A percentile compares a stretch with the other conserved stretches of the same genome.
Evolutionary conservation across 2,888 invertebrate species (phyloP).

Genomic region (Argynnis bischoffii): DNA sequence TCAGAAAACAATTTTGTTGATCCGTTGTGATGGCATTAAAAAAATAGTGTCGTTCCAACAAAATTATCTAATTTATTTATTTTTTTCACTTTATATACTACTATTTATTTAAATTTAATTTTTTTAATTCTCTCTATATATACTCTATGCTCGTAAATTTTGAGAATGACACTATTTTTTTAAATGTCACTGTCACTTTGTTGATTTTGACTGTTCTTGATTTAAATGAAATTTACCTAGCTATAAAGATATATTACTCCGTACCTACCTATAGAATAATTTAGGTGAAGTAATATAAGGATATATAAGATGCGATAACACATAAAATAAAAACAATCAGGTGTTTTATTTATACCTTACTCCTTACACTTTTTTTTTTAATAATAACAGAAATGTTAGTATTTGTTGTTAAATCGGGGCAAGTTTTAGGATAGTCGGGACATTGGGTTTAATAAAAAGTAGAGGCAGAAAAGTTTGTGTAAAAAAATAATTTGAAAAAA

Average conservation of each 20-base stretch:
- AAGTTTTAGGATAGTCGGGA: too few species aligned
- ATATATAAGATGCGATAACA: conserved; percentile 65
- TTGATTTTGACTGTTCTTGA: conserved; percentile 42
- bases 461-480: too few species aligned
- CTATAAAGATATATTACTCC: conserved; percentile 59
- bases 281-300: conserved; percentile 62
- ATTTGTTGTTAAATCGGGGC: too few species aligned
- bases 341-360: conserved; percentile 58
- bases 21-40: conserved; percentile 34
- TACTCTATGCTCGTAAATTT: conserved; percentile 16
- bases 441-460: too few species aligned
- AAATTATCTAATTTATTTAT: conserved; percentile 23
- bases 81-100: conserved; percentile 7
- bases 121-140: conserved; percentile 14
- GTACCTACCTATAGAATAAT: conserved; percentile 68
- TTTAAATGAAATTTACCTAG: conserved; percentile 43
- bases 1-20: conserved; percentile 44
- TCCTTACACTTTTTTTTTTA: too few species aligned
- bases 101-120: conserved; percentile 1
- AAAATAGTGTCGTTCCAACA: conserved; percentile 27
- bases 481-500: too few species aligned
- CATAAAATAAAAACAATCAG: conserved; percentile 50
- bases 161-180: conserved; percentile 27
- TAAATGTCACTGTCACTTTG: conserved; percentile 23
- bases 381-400: too few species aligned